Evolutionary conservation across 2,797 vertebrate genomes (phyloP), one percentile per base, ranked within the genome.

Genomic region (Pampus argenteus): DNA sequence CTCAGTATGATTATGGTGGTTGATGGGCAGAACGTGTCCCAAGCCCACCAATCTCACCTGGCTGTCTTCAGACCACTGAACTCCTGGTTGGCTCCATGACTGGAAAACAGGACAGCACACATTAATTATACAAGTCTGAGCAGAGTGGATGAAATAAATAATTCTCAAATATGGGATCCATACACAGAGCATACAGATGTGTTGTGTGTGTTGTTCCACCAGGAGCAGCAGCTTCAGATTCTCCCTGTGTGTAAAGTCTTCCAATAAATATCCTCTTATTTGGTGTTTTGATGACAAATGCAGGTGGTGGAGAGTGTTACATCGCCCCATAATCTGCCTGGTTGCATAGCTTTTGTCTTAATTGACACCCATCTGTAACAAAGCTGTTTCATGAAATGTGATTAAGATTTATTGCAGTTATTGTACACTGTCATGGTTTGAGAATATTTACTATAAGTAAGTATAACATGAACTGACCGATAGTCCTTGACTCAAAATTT

Each of bases 31-130:
- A 23, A 25, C 25, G 31, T 38, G 29, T 17, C 60, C 60, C 61
- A 25, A 67, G 66, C 38, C 78, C 69, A 73, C 78, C 64, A 51
- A 70, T 51, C 38, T 81, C 74, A 73, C 66, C 69, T 31, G 22
- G 68, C 20, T 73, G 38, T 54, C 59, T 54, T 90, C 70, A 88
- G 66, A 82, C 29, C 47, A 7, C 20, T 38, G 6, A 47, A 28
- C 28, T 59, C 47, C 59, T 42, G 56, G 17, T 65, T 25, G 40
- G 74, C 61, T 79, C 87, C 89, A 91, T 90, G 50, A 7, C 90
- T 92, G 58, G 4, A 71, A 73, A 63, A 82, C 18, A 76, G 63
- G 28, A 59, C 18, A 20, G 1, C 7, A 71, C 2, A 70, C 9
- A 26, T 65, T 23, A 66, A 36, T 13, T 36, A 36, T 2, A 45